These are phyloP conservation scores for Brachionus manjavacas DNA, from an alignment of 1,140 invertebrate species.

Conservation along the genomic window DNA sequence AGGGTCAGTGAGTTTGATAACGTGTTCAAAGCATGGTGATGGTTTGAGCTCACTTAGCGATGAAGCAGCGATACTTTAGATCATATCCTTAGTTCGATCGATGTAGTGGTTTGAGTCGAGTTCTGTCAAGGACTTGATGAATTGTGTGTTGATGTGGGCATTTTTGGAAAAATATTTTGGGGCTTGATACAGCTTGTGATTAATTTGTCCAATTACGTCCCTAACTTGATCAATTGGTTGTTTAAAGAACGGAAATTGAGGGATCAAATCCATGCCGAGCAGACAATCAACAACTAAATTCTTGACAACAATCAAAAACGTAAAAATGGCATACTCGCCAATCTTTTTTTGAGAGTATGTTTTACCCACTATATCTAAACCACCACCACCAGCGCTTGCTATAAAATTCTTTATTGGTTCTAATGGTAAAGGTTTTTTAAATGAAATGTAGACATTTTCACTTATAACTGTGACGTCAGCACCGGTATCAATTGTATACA, in stretches of 20 bases:
- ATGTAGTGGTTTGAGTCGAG: constrained; percentile 9
- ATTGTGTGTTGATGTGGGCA: neutral
- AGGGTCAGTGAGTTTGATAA: neutral
- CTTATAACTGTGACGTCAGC: neutral
- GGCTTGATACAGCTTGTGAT: neutral
- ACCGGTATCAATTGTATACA: neutral
- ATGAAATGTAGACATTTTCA: neutral
- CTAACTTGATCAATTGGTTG: neutral
- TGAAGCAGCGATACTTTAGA: neutral
- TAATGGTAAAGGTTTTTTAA: neutral
- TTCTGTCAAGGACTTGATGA: neutral
- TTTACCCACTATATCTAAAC: neutral
- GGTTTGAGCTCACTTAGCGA: neutral
- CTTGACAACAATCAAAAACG: neutral
- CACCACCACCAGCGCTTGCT: neutral
- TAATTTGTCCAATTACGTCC: neutral
- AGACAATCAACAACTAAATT: constrained; percentile 9
- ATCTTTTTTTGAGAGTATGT: neutral
- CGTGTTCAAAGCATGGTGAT: neutral
- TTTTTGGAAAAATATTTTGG: neutral
- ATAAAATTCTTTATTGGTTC: neutral
- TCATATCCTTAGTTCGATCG: neutral
- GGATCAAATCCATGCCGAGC: neutral
- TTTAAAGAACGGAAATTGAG: constrained; percentile 9
- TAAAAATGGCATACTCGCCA: constrained; percentile 1